Evolutionary conservation across 2,113 vertebrate species (phyloP).

Genomic region (Syngnathoides biaculeatus): DNA sequence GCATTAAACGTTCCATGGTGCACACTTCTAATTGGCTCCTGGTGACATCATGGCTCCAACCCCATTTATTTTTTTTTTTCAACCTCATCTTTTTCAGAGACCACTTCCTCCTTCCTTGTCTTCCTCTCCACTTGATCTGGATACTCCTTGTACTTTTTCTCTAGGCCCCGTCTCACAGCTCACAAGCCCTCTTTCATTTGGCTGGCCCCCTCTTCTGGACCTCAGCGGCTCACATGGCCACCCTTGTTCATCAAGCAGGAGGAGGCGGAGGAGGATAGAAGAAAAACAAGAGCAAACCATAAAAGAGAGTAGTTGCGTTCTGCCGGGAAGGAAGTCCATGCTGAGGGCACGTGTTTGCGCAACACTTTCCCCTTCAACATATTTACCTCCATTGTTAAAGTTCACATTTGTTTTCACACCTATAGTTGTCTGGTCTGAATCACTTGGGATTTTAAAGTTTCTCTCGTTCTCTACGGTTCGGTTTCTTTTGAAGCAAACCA

Average conservation of each 20-base stretch:
- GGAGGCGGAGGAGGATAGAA: slow-evolving; percentile 29
- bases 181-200: slow-evolving; percentile 38
- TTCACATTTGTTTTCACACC: neutral
- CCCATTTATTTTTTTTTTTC: slow-evolving; percentile 58
- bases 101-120: slow-evolving; percentile 29
- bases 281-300: slow-evolving; percentile 20
- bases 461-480: neutral
- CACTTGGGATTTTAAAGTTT: neutral
- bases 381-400: neutral
- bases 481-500: neutral
- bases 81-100: slow-evolving; percentile 60
- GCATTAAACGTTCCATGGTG: slow-evolving; percentile 54
- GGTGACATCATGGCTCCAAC: slow-evolving; percentile 77
- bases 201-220: slow-evolving; percentile 54
- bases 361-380: neutral
- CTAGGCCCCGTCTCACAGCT: slow-evolving; percentile 9
- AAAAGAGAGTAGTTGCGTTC: slow-evolving; percentile 7
- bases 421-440: neutral
- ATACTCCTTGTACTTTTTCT: neutral
- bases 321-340: slow-evolving; percentile 15
- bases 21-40: slow-evolving; percentile 64
- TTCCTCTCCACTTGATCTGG: slow-evolving; percentile 19
- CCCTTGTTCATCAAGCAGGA: slow-evolving; percentile 30
- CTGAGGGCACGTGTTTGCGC: neutral
- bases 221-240: slow-evolving; percentile 45